Evolutionary conservation across 1,140 invertebrate genomes (phyloP).

Genomic region (Argopecten irradians): DNA sequence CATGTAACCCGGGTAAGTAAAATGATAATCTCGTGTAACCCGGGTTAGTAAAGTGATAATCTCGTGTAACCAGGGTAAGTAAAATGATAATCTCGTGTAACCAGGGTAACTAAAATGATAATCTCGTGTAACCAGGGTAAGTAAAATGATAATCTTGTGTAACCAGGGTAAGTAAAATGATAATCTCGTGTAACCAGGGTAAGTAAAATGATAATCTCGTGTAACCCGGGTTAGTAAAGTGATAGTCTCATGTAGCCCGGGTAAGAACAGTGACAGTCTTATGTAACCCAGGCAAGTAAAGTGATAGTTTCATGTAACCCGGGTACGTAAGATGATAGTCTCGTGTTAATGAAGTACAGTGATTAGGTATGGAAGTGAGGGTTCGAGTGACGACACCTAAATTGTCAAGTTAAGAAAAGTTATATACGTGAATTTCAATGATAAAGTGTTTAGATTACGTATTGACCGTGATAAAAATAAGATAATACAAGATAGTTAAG

Average conservation of each 20-base stretch:
- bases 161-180: too few species aligned
- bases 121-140: too few species aligned
- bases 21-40: slow-evolving; percentile 44
- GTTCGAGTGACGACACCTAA: too few species aligned
- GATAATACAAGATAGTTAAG: too few species aligned
- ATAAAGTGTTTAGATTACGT: too few species aligned
- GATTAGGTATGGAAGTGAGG: slow-evolving; percentile 1
- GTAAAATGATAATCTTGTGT: too few species aligned
- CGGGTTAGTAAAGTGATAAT: slow-evolving; percentile 45
- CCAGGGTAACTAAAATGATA: slow-evolving; percentile 37
- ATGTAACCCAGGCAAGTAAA: not conserved
- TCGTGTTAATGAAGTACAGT: not conserved
- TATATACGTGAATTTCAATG: too few species aligned
- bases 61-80: slow-evolving; percentile 53
- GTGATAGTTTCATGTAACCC: not conserved
- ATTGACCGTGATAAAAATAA: too few species aligned
- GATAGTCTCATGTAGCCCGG: not conserved
- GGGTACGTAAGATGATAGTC: not conserved
- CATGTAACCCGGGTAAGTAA: slow-evolving; percentile 54
- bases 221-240: too few species aligned
- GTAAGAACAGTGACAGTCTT: not conserved
- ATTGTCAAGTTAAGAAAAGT: too few species aligned
- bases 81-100: slow-evolving; percentile 45
- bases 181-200: too few species aligned
- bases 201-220: too few species aligned